Evolutionary conservation across 2,888 invertebrate species (phyloP).

Genomic region (Tuberolachnus salignus): DNA sequence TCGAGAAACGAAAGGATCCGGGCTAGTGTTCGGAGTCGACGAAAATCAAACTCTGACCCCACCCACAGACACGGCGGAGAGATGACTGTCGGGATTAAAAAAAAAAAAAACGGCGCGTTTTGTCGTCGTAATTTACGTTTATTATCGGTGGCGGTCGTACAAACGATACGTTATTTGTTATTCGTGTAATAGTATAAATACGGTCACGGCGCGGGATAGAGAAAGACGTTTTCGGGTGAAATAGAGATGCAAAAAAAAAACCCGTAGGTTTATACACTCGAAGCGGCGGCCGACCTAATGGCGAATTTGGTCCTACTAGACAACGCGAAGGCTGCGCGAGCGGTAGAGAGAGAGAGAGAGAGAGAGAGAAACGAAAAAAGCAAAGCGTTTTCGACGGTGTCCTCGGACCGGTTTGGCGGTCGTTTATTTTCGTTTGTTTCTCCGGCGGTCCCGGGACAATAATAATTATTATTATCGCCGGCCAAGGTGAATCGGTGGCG

Average conservation of each 20-base stretch:
- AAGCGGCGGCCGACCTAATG: background rate
- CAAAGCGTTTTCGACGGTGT: slow-evolving; percentile 4
- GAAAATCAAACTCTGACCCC: too few species aligned
- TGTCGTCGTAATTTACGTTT: too few species aligned
- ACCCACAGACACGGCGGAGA: too few species aligned
- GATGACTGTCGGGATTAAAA: too few species aligned
- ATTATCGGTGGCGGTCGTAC: too few species aligned
- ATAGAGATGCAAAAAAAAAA: background rate
- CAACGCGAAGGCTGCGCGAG: background rate
- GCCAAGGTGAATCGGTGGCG: slow-evolving; percentile 52
- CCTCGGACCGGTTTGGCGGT: slow-evolving; percentile 52
- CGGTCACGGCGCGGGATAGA: background rate
- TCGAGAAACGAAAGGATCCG: too few species aligned
- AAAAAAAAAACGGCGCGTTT: too few species aligned
- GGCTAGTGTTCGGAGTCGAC: too few species aligned
- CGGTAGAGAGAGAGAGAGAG: background rate
- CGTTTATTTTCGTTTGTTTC: background rate
- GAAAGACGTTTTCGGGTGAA: background rate
- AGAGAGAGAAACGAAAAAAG: background rate
- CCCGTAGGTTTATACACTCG: background rate
- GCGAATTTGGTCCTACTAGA: slow-evolving; percentile 23
- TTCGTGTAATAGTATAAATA: too few species aligned
- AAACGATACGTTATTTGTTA: too few species aligned
- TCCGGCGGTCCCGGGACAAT: background rate
- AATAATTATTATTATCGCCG: slow-evolving; percentile 11